These are phyloP conservation scores for Pristiophorus japonicus DNA, from an alignment of 2,113 vertebrate genomes.

Conservation along the genomic window DNA sequence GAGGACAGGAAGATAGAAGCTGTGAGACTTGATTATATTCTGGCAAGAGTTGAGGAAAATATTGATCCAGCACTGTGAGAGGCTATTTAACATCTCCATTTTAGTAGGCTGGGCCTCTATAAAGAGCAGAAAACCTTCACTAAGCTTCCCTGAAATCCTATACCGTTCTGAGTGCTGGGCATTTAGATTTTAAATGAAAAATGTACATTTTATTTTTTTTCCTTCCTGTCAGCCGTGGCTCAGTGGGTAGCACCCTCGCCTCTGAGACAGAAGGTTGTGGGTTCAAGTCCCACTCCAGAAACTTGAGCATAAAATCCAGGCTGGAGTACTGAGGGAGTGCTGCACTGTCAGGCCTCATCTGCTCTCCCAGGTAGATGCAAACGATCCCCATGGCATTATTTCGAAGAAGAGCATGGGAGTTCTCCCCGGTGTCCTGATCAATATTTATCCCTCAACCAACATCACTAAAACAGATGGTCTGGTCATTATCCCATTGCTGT, in stretches of 20 bases:
- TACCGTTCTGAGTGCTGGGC: neutral
- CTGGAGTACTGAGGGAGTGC: neutral
- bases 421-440: neutral
- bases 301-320: neutral
- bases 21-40: neutral
- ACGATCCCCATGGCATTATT: neutral
- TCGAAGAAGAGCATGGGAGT: neutral
- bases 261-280: neutral
- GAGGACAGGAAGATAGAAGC: neutral
- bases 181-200: neutral
- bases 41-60: neutral
- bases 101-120: neutral
- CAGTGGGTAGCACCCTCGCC: neutral
- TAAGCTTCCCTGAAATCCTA: neutral
- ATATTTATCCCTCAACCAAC: neutral
- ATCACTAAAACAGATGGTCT: neutral
- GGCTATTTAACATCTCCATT: neutral
- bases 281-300: neutral
- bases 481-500: neutral
- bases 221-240: neutral
- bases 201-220: neutral
- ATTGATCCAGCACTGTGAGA: neutral
- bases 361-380: neutral
- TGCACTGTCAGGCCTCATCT: no score
- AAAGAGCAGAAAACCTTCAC: neutral